Evolutionary conservation across 1,140 invertebrate species (phyloP).

Genomic region (Dreissena rostriformis): DNA sequence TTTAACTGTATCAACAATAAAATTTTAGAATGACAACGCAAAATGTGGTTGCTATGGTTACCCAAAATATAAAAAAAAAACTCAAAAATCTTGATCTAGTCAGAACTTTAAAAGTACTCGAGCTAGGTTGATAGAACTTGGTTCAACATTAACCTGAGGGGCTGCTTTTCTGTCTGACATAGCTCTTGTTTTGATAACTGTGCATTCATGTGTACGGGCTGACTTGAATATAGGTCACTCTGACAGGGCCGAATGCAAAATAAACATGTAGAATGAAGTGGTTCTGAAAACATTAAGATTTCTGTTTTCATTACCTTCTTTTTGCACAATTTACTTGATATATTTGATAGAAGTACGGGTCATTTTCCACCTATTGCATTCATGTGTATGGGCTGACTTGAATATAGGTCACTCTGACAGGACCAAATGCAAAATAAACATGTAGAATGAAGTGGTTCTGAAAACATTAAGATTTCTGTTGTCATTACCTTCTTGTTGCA

Average conservation of each 20-base stretch:
- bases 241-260: constrained; percentile 47
- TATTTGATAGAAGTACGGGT: background rate
- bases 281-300: background rate
- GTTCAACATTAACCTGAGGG: background rate
- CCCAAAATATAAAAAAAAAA: too few relatives aligned
- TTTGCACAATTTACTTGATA: background rate
- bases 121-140: too few relatives aligned
- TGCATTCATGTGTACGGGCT: constrained; percentile 48
- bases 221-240: constrained; percentile 10
- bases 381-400: constrained; percentile 35
- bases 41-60: too few relatives aligned
- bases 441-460: background rate
- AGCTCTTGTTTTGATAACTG: background rate
- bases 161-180: background rate
- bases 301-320: background rate
- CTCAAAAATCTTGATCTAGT: too few relatives aligned
- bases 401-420: constrained; percentile 25
- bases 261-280: background rate
- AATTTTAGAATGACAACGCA: too few relatives aligned
- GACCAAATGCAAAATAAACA: constrained; percentile 29
- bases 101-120: too few relatives aligned
- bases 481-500: background rate
- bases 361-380: constrained; percentile 10
- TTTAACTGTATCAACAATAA: too few relatives aligned
- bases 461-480: background rate